Evolutionary conservation across 2,888 invertebrate genomes (phyloP).

Genomic region (Heteromurus nitidus): DNA sequence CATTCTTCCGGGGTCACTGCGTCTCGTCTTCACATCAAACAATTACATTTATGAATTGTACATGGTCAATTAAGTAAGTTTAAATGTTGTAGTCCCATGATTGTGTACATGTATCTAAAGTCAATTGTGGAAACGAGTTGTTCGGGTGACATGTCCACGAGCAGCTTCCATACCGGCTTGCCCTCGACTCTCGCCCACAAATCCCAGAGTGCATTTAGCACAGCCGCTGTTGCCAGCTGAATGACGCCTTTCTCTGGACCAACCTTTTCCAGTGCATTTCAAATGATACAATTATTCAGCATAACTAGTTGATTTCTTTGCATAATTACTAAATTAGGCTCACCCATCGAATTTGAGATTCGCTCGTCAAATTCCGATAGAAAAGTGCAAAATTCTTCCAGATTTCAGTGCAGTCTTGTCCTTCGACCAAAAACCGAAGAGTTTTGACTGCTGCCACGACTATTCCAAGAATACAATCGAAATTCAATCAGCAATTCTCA

Average conservation of each 20-base stretch:
- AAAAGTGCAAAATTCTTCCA: conserved; percentile 86
- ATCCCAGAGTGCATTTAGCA: conserved; percentile 95
- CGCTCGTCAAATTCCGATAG: conserved; percentile 89
- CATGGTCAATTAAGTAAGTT: too few relatives aligned
- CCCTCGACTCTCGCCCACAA: conserved; percentile 89
- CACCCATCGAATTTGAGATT: conserved; percentile 95
- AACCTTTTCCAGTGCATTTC: conserved; percentile 78
- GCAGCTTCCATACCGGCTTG: conserved; percentile 91
- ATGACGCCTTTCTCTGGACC: conserved; percentile 94
- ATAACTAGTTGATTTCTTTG: not conserved
- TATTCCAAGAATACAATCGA: too few relatives aligned
- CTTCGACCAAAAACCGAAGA: conserved; percentile 83
- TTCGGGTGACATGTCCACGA: conserved; percentile 89
- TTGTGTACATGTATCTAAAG: conserved; percentile 85
- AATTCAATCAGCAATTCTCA: not conserved
- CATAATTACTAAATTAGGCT: conserved; percentile 66
- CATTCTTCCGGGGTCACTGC: conserved; percentile 90
- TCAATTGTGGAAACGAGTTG: conserved; percentile 89
- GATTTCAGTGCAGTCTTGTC: conserved; percentile 82
- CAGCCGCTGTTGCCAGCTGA: conserved; percentile 90
- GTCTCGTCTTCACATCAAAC: conserved; percentile 89
- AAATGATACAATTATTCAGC: not conserved
- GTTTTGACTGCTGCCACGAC: conserved; percentile 86
- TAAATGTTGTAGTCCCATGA: not conserved
- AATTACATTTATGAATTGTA: too few relatives aligned